phyloP scores from a whole-genome alignment of 2,113 vertebrate genomes.

The Rhinopithecus roxellana region DNA sequence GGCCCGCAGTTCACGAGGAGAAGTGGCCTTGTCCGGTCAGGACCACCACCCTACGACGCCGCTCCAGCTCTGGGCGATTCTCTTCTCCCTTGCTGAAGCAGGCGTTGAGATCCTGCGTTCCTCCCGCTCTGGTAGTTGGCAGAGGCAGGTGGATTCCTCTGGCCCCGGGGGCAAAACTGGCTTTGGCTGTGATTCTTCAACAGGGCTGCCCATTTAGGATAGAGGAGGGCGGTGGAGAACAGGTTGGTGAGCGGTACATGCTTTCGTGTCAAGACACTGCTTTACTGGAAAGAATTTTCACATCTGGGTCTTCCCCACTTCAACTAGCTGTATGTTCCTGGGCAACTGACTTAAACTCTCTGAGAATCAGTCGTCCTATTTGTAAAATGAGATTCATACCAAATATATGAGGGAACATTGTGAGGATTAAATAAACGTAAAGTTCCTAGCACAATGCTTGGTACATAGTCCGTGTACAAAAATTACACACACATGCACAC shows the following conservation, averaged over 20 bases:
- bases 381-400: background rate
- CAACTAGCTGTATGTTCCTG: background rate
- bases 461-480: background rate
- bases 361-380: background rate
- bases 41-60: accelerated
- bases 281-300: background rate
- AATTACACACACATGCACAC: background rate
- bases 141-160: background rate
- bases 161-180: background rate
- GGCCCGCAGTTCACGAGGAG: background rate
- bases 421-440: background rate
- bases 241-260: accelerated
- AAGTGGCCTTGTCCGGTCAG: background rate
- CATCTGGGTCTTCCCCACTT: background rate
- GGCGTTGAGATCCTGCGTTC: background rate
- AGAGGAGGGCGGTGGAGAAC: background rate
- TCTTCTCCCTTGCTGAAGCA: background rate
- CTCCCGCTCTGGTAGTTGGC: too few species aligned
- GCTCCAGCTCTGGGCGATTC: background rate
- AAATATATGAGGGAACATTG: background rate
- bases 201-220: background rate
- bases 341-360: background rate
- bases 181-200: background rate
- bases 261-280: background rate
- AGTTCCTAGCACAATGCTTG: background rate